Conservation (phyloP, 2,113 vertebrate genomes). For the Echinops telfairi region DNA sequence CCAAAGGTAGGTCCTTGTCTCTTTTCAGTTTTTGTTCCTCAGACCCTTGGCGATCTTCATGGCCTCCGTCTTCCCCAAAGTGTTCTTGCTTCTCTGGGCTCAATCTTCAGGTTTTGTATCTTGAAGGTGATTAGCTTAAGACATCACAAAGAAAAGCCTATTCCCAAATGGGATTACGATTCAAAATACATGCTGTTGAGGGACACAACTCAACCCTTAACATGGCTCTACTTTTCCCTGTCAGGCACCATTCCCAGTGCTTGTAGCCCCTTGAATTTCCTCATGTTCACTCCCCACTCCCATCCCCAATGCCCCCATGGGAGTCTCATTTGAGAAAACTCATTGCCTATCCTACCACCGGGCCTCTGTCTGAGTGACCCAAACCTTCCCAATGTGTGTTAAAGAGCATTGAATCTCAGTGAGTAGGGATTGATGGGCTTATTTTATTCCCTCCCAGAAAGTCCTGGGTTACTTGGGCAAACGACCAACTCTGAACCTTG, state of each 20-base stretch:
- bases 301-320: background rate
- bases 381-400: background rate
- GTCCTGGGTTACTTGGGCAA: constrained; percentile 29
- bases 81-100: no score
- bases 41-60: no score
- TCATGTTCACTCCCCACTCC: background rate
- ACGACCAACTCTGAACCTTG: background rate
- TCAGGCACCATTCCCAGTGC: background rate
- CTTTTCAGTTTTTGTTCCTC: no score
- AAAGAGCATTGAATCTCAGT: background rate
- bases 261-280: background rate
- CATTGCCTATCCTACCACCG: background rate
- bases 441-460: background rate
- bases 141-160: background rate
- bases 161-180: background rate
- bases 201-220: background rate
- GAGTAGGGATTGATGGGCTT: constrained; percentile 7
- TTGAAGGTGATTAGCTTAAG: background rate
- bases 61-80: no score
- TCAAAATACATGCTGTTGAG: background rate
- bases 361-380: background rate
- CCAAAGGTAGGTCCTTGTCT: no score
- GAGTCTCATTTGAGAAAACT: background rate
- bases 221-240: background rate
- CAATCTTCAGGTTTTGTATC: background rate